These are phyloP conservation scores for Euwallacea fornicatus DNA, from an alignment of 1,140 invertebrate genomes.

Conservation along the genomic window DNA sequence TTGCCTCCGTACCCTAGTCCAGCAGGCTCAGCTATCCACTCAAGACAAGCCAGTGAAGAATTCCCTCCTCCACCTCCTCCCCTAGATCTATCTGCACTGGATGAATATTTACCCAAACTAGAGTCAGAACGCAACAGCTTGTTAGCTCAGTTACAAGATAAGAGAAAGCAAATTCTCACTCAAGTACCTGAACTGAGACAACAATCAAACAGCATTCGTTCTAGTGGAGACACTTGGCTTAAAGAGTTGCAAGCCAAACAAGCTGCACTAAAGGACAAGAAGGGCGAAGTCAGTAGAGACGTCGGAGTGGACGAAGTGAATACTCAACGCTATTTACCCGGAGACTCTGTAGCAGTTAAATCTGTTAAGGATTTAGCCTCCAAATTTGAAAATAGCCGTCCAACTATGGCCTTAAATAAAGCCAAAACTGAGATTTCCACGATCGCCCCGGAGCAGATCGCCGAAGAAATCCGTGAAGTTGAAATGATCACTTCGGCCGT, in stretches of 20 bases:
- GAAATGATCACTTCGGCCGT: conserved; percentile 59
- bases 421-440: conserved; percentile 14
- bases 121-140: conserved; percentile 59
- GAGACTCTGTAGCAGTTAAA: conserved; percentile 50
- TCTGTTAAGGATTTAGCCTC: conserved; percentile 80
- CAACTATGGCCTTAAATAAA: conserved; percentile 42
- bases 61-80: conserved; percentile 84
- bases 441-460: conserved; percentile 52
- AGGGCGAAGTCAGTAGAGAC: conserved; percentile 46
- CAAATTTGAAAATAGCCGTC: conserved; percentile 69
- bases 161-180: conserved; percentile 69
- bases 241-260: conserved; percentile 79
- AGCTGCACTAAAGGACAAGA: conserved; percentile 65
- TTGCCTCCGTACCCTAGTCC: conserved; percentile 80
- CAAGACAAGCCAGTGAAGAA: conserved; percentile 82
- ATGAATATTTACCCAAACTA: conserved; percentile 56
- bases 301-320: conserved; percentile 40
- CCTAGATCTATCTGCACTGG: conserved; percentile 64
- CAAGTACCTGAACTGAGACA: conserved; percentile 45
- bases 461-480: conserved; percentile 59
- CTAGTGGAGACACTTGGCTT: conserved; percentile 67
- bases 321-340: conserved; percentile 31
- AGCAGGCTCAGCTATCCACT: conserved; percentile 73
- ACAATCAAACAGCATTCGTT: conserved; percentile 48
- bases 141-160: conserved; percentile 74